These are phyloP conservation scores for Polyommatus iphigenia DNA, from an alignment of 2,888 invertebrate genomes.

Conservation along the genomic window DNA sequence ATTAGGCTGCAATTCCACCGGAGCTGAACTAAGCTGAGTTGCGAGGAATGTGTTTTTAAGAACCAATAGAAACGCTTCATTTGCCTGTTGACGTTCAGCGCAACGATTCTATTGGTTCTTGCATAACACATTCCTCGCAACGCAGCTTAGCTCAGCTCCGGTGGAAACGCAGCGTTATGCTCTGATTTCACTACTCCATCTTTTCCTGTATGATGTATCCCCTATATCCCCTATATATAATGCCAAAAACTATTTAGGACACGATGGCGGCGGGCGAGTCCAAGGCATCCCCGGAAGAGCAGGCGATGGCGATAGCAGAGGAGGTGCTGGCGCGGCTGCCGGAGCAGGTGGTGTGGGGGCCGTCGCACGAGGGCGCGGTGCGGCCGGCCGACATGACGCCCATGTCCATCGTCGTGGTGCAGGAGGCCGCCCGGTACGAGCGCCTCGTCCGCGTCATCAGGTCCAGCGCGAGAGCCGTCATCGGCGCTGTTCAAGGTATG, in stretches of 20 bases:
- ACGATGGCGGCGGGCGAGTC: constrained; percentile 80
- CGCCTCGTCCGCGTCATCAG: constrained; percentile 87
- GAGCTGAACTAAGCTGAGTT: no score
- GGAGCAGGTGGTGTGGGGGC: constrained; percentile 83
- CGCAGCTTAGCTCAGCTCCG: no score
- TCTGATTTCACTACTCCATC: neutral
- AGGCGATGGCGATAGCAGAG: constrained; percentile 87
- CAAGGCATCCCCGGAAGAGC: constrained; percentile 87
- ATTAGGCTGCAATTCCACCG: neutral
- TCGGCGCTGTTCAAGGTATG: constrained; percentile 92
- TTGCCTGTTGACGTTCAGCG: no score
- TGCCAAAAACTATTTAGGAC: constrained; percentile 69
- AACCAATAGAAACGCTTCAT: no score
- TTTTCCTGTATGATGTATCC: neutral
- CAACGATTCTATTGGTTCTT: no score
- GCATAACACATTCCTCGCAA: no score
- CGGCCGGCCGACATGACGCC: constrained; percentile 90
- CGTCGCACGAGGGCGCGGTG: constrained; percentile 83
- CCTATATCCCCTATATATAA: neutral
- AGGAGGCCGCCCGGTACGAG: constrained; percentile 91
- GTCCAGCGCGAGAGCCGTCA: constrained; percentile 86
- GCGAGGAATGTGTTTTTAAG: no score
- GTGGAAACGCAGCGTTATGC: neutral
- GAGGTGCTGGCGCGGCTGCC: constrained; percentile 91
- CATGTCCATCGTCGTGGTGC: constrained; percentile 96